Percentiles rank a stretch among this genome's conserved stretches.
Evolutionary conservation across 2,797 vertebrate genomes (phyloP).

Genomic region (Gambusia yucatana): DNA sequence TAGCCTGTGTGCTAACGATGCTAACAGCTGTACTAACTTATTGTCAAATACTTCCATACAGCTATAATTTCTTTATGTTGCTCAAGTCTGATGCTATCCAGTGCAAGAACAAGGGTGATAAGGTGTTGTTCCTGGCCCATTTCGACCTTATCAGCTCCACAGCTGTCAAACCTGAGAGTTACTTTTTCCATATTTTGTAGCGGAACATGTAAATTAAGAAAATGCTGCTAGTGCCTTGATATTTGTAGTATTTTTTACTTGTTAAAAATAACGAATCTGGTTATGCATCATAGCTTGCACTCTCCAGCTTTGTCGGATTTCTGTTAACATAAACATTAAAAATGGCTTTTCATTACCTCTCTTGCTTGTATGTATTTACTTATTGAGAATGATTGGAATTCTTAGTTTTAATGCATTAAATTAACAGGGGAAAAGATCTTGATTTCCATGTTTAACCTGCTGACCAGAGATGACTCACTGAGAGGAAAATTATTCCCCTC

Average conservation of each 20-base stretch:
- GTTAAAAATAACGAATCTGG: neutral
- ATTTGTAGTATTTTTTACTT: neutral
- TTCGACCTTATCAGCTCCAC: neutral
- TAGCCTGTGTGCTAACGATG: constrained; percentile 23
- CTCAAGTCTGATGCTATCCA: no score
- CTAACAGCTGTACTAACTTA: constrained; percentile 31
- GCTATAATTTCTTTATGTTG: neutral
- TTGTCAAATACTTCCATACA: neutral
- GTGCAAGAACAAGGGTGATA: neutral
- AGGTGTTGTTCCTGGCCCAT: neutral
- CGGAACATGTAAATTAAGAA: neutral
- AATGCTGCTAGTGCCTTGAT: neutral
- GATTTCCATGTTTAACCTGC: neutral
- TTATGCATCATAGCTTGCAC: neutral
- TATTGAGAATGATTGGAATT: neutral
- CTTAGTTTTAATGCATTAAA: neutral
- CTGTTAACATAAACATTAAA: neutral
- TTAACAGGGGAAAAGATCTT: neutral
- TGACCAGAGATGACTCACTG: neutral
- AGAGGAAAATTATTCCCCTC: neutral
- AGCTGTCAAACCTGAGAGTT: neutral
- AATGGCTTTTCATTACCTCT: neutral
- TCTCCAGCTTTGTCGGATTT: neutral
- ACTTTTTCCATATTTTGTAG: neutral
- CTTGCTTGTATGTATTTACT: neutral